A percentile compares a stretch with the other conserved stretches of the same genome.
Evolutionary conservation across 35 echinoderm and acorn worm genomes (phyloP).

Genomic region (Lytechinus pictus): DNA sequence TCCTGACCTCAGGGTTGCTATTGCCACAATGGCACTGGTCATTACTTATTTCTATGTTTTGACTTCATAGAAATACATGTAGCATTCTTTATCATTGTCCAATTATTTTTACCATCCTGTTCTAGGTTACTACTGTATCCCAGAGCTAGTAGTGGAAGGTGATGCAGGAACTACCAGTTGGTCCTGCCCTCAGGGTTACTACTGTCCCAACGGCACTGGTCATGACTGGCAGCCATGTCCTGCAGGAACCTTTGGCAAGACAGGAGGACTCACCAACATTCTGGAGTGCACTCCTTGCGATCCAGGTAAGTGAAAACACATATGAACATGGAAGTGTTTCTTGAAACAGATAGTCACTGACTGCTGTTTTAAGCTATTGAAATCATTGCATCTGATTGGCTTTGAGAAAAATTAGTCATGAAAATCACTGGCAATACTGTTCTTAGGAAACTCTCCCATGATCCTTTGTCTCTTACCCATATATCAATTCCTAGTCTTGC

Average conservation of each 20-base stretch:
- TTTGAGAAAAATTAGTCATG: too few relatives aligned
- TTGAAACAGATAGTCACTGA: too few relatives aligned
- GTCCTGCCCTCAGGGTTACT: slow-evolving; percentile 77
- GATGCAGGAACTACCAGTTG: slow-evolving; percentile 70
- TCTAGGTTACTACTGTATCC: slow-evolving; percentile 92
- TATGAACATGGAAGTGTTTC: neutral
- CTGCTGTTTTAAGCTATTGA: too few relatives aligned
- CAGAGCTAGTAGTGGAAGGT: slow-evolving; percentile 79
- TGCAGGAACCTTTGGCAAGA: slow-evolving; percentile 75
- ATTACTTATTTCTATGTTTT: slow-evolving; percentile 80
- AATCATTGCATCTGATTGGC: too few relatives aligned
- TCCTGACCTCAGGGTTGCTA: slow-evolving; percentile 72
- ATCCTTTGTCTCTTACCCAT: too few relatives aligned
- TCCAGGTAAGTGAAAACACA: slow-evolving; percentile 26
- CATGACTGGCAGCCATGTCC: slow-evolving; percentile 96
- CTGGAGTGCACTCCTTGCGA: slow-evolving; percentile 95
- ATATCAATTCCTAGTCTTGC: too few relatives aligned
- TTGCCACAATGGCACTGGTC: slow-evolving; percentile 84
- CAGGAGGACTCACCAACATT: slow-evolving; percentile 63
- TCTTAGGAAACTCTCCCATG: too few relatives aligned
- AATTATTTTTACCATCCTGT: neutral
- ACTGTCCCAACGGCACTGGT: slow-evolving; percentile 92
- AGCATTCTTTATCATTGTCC: neutral
- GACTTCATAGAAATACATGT: neutral
- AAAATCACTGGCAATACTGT: too few relatives aligned